These are phyloP conservation scores for Eilema sororculum DNA, from an alignment of 2,888 invertebrate genomes.

Conservation along the genomic window DNA sequence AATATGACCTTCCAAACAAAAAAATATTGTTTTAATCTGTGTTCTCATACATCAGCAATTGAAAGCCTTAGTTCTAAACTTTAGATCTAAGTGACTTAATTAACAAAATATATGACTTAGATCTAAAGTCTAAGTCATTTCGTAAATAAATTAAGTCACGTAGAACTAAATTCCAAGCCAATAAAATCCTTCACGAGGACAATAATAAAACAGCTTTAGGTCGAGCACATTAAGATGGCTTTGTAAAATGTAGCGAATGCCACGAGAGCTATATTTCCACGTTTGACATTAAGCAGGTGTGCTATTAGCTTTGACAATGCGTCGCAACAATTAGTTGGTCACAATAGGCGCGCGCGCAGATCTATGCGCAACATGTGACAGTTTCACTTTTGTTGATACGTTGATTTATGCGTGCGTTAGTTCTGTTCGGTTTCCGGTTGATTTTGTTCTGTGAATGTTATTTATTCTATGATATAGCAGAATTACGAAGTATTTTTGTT, in stretches of 20 bases:
- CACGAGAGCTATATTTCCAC: slow-evolving; percentile 18
- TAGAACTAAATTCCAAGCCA: neutral
- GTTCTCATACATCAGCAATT: no score
- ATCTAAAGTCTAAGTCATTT: neutral
- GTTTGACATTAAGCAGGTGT: slow-evolving; percentile 57
- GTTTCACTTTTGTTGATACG: slow-evolving; percentile 51
- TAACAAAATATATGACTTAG: neutral
- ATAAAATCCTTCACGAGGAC: neutral
- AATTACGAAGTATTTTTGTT: neutral
- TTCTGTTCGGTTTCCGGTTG: slow-evolving; percentile 30
- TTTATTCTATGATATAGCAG: neutral
- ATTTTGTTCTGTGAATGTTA: slow-evolving; percentile 18
- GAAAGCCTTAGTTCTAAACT: neutral
- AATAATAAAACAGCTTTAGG: neutral
- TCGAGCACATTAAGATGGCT: neutral
- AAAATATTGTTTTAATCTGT: no score
- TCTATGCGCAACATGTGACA: slow-evolving; percentile 56
- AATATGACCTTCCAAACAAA: no score
- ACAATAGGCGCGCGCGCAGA: slow-evolving; percentile 63
- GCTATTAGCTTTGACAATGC: slow-evolving; percentile 55
- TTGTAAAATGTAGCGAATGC: neutral
- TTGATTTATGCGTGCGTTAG: slow-evolving; percentile 39
- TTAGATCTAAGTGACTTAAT: neutral
- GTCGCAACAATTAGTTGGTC: slow-evolving; percentile 60
- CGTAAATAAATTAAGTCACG: neutral